A percentile compares a stretch with the other conserved stretches of the same genome.
phyloP scores from a whole-genome alignment of 2,797 vertebrate species.

The Lutjanus campechanus region DNA sequence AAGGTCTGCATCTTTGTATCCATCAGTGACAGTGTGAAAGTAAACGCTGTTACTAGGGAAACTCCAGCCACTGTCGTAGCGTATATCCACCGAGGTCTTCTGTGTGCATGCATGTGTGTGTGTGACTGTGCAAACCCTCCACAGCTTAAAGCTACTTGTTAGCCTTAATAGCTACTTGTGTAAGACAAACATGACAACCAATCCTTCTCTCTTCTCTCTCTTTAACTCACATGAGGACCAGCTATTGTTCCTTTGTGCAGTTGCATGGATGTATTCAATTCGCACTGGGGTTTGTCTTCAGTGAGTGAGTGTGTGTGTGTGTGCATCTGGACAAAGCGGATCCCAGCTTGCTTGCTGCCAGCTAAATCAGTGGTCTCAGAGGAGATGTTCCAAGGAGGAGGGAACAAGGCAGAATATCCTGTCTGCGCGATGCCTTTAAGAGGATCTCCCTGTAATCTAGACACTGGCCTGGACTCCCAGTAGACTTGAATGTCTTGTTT shows the following conservation, averaged over 20 bases:
- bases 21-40: slow-evolving; percentile 47
- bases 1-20: slow-evolving; percentile 54
- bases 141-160: slow-evolving; percentile 46
- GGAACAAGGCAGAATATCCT: slow-evolving; percentile 68
- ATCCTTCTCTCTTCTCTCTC: slow-evolving; percentile 6
- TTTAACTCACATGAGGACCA: not conserved
- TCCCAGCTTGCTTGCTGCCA: slow-evolving; percentile 63
- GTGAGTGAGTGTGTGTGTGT: slow-evolving; percentile 18
- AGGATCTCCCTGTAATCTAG: slow-evolving; percentile 77
- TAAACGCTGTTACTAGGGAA: slow-evolving; percentile 72
- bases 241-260: slow-evolving; percentile 59
- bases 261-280: slow-evolving; percentile 54
- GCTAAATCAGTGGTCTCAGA: slow-evolving; percentile 73
- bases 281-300: slow-evolving; percentile 36
- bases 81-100: slow-evolving; percentile 33
- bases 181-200: slow-evolving; percentile 60
- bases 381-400: slow-evolving; percentile 73
- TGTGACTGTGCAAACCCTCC: slow-evolving; percentile 23
- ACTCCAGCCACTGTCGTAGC: slow-evolving; percentile 51
- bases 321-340: slow-evolving; percentile 65
- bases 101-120: slow-evolving; percentile 36
- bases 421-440: slow-evolving; percentile 69
- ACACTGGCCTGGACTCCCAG: slow-evolving; percentile 62
- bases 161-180: slow-evolving; percentile 51
- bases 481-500: slow-evolving; percentile 47